These are phyloP conservation scores for Hydrophis major DNA, from an alignment of 2,797 vertebrate genomes.

Conservation along the genomic window DNA sequence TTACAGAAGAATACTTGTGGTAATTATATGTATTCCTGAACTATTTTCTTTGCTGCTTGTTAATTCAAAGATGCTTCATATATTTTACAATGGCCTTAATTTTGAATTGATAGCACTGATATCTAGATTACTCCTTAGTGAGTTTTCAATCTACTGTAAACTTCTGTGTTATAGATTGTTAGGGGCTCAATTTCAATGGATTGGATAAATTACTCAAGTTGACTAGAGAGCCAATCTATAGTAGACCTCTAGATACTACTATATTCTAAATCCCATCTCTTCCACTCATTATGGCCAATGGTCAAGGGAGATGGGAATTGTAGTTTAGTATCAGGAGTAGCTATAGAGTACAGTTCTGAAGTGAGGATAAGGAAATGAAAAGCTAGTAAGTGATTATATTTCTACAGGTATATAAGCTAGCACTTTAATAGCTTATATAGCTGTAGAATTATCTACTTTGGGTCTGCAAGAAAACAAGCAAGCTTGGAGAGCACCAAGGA, in stretches of 20 bases:
- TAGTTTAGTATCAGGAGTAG: neutral
- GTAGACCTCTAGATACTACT: neutral
- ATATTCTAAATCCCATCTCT: neutral
- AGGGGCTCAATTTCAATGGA: neutral
- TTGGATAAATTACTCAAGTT: neutral
- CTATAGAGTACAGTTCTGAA: neutral
- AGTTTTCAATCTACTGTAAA: neutral
- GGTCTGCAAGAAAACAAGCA: neutral
- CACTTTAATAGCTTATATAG: neutral
- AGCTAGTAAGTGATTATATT: neutral
- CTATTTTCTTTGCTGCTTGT: neutral
- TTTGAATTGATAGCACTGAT: neutral
- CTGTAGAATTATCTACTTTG: neutral
- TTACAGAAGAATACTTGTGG: neutral
- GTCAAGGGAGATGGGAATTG: neutral
- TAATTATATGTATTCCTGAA: neutral
- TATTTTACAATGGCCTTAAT: neutral
- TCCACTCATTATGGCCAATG: neutral
- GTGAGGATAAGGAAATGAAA: neutral
- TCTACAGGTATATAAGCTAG: neutral
- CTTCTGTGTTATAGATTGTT: neutral
- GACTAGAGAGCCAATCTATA: neutral
- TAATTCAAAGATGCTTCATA: neutral
- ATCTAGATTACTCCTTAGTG: neutral
- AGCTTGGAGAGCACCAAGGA: neutral